phyloP scores from a whole-genome alignment of 2,797 vertebrate genomes.

The Zenarchopterus dispar region DNA sequence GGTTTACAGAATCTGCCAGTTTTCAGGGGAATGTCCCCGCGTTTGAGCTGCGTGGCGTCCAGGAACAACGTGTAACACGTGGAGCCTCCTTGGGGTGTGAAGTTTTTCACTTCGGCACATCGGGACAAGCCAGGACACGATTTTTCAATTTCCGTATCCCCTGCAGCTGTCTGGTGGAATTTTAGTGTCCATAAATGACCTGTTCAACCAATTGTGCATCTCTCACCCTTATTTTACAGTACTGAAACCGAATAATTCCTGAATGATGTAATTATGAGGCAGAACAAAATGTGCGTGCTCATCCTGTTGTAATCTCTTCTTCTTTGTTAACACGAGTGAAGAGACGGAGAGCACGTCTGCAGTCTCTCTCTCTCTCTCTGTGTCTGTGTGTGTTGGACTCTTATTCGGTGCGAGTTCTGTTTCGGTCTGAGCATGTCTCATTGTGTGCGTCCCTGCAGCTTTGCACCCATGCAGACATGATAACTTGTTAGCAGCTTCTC shows the following conservation, averaged over 20 bases:
- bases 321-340: conserved; percentile 47
- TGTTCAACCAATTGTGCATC: not conserved
- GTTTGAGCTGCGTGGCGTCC: not conserved
- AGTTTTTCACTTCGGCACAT: not conserved
- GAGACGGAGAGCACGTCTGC: conserved; percentile 42
- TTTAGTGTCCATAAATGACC: not conserved
- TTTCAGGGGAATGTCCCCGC: too few species aligned
- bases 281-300: not conserved
- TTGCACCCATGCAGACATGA: conserved; percentile 79
- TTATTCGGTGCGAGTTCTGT: conserved; percentile 29
- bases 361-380: not conserved
- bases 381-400: conserved; percentile 12
- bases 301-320: conserved; percentile 3
- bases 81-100: conserved; percentile 7
- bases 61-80: conserved; percentile 21
- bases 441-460: conserved; percentile 39
- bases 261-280: not conserved
- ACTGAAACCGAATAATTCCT: not conserved
- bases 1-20: too few species aligned
- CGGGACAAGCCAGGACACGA: conserved; percentile 32
- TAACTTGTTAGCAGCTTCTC: conserved; percentile 84
- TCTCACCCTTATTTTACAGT: not conserved
- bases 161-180: conserved; percentile 1
- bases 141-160: conserved; percentile 12
- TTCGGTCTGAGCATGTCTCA: conserved; percentile 17